Base-by-base conservation (phyloP, 2,888 invertebrate species). In the Drosophila monieri region DNA sequence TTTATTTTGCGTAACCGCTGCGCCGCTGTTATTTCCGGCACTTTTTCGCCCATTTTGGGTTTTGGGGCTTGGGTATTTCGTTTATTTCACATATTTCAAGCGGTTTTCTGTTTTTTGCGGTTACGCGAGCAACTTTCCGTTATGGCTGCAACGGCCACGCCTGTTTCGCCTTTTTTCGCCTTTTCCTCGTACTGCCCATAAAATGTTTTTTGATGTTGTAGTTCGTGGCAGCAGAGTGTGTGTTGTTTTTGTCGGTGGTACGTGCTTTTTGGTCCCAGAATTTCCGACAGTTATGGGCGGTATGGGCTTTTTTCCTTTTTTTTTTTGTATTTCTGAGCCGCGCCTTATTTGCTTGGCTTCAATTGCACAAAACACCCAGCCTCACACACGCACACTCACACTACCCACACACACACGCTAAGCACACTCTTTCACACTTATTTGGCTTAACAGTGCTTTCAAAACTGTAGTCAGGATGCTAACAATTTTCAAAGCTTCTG, bases 91-190 rank as follows among this genome's bases (percentile, higher is more conserved):
- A 61, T 61, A 61, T 61, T 61, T 61, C 27, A 21, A 15, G 47
- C n/a, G 44, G n/a, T 37, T 46, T 46, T 58, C 12, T 43, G 6
- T 43, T 25, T 44, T 60, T 44, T 61, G 60, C 47, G 62, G 62
- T 64, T 64, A 65, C 64, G 69, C 56, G 65, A 67, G 47, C 65
- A 68, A 54, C 67, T 44, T 56, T 64, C 62, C 62, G 62, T 64
- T 64, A 64, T 64, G 62, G 62, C 67, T 48, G 47, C 68, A 65
- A 65, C 68, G 67, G 65, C 66, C 62, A 66, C 62, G 62, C 62
- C 62, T 67, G 55, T 49, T 68, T 68, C 23, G 10, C 18, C 27
- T 39, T 35, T 44, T 44, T 44, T 25, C 30, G 6, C 27, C 30
- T 14, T 43, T 32, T 43, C 53, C 44, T 49, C 8, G 21, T 18